Conservation (phyloP, 2,888 invertebrate species). For the Chironomus riparius region DNA sequence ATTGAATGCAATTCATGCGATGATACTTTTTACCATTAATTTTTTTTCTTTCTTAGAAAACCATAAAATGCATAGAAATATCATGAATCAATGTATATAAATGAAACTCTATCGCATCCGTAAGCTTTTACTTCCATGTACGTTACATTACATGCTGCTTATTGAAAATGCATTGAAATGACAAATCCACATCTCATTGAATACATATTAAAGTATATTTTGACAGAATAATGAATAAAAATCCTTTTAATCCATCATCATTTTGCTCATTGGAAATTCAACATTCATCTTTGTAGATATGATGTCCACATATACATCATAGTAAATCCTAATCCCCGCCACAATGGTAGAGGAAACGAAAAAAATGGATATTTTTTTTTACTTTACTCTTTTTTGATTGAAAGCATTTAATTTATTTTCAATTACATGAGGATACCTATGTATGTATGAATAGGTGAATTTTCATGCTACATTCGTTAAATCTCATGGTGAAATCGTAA, state of each 20-base stretch:
- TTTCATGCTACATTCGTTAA: background rate
- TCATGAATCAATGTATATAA: background rate
- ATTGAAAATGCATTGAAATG: background rate
- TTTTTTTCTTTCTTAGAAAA: background rate
- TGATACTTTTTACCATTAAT: background rate
- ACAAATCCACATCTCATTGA: background rate
- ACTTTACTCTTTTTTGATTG: background rate
- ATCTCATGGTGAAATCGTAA: background rate
- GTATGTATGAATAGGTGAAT: background rate
- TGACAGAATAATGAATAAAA: background rate
- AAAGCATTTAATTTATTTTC: constrained; percentile 23
- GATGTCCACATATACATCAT: background rate
- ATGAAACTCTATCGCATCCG: background rate
- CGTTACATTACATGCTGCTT: background rate
- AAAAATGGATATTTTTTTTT: background rate
- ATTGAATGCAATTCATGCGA: background rate
- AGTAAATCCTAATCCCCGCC: background rate
- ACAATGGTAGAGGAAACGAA: background rate
- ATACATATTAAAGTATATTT: background rate
- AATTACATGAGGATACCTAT: constrained; percentile 15
- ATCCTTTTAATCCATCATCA: background rate
- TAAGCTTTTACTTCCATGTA: too few species aligned
- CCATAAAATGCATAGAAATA: background rate
- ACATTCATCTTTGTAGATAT: background rate
- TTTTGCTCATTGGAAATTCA: background rate